Base-by-base conservation (phyloP, 2,113 vertebrate genomes). In the Dipodomys stephensi region DNA sequence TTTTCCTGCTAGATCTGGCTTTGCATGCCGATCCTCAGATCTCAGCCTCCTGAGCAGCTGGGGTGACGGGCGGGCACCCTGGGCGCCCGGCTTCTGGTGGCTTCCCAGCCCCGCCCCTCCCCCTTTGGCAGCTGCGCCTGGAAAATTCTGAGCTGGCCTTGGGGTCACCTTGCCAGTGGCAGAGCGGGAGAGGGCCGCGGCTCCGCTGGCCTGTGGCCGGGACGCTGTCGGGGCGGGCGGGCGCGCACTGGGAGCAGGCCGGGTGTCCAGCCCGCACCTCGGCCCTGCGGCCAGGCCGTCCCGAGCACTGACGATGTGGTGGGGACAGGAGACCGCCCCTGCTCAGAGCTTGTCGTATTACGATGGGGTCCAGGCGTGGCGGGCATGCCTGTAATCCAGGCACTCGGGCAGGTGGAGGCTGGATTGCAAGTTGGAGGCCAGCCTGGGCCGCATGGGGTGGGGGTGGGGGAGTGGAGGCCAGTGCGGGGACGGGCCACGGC, bases 261-360 rank as follows among this genome's bases (percentile, higher is more conserved):
- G 1, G 39, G 39, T 32, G 4, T 32, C 6, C 4, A 0, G 1
- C 6, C 3, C 0, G 16, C 9, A 25, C 68, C 60, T 18, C 5
- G 19, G 35, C n/a, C 74, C 32, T 57, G 49, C 12, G 0, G n/a
- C 49, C 49, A 22, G 72, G 2, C 25, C 27, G 8, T 73, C 11
- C 35, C 3, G 49, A 73, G 39, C 35, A 4, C 10, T 2, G 46
- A 22, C 16, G 72, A 64, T 6, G 11, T 19, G 18, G 22, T 4
- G 4, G 15, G 7, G 3, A 15, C 7, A 39, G 19, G 30, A 71
- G 28, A 1, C 2, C 2, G 53, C 19, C 64, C 64, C 49, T 0
- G 27, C 19, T 90, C 3, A 64, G 57, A 44, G 39, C 30, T 20
- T 46, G 19, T 4, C 6, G 0, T 49, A 57, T 13, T 57, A 18